Base-by-base conservation (phyloP, 2,797 vertebrate species). In the Poecile montanus region DNA sequence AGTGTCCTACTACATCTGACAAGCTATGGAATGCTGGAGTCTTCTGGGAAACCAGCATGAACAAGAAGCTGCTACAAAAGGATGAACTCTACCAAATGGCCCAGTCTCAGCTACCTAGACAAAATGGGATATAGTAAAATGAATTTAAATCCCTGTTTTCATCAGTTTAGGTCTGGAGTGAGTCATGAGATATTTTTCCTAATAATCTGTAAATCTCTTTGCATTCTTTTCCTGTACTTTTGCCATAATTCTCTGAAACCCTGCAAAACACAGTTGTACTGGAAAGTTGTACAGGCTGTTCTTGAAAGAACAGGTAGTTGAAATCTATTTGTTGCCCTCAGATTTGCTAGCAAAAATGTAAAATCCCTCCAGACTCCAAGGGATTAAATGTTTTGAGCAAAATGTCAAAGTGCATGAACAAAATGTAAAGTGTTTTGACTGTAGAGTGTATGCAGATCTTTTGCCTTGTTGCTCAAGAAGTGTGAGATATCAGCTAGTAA, bases 341-440 rank as follows among this genome's bases (percentile, higher is more conserved):
- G 45, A 74, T 89, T 70, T 85, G 44, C 88, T 89, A 61, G 50
- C 53, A 92, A 63, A 63, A 66, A 38, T 8, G 5, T 30, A 38
- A 88, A 74, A 91, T 47, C 44, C 53, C 54, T 89, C 61, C 44
- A 19, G 30, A 65, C 53, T 72, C 44, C 1, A 4, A 62, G 82
- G 72, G 79, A 23, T 81, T 27, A 58, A 65, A 63, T n/a, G 32
- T 78, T 89, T 56, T 70, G 66, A 89, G 73, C 65, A 11, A 83
- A 89, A 75, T 21, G 19, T 65, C 68, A 30, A 75, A 92, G 42
- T 72, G 75, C 95, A 76, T 82, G 89, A 88, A 50, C 56, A 81
- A 95, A 92, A 76, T 36, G 22, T 83, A 9, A 93, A 85, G 34
- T 90, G 44, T 92, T 92, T 86, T 85, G 42, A 25, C 70, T 85